A percentile compares a stretch with the other conserved stretches of the same genome.
Conservation (phyloP, 2,888 invertebrate species). For the Dinocampus coccinellae region DNA sequence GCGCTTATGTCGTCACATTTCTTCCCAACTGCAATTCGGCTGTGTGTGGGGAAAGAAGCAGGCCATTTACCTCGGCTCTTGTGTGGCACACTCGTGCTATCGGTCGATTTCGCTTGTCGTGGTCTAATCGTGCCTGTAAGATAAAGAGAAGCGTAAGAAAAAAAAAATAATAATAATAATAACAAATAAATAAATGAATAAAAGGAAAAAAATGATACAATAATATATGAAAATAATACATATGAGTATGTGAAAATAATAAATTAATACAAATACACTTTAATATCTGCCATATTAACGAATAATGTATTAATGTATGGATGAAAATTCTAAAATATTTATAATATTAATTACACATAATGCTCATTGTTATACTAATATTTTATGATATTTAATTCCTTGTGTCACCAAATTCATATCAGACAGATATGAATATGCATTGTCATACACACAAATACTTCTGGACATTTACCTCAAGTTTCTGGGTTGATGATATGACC, state of each 20-base stretch:
- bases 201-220: neutral
- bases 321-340: neutral
- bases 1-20: conserved; percentile 32
- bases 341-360: neutral
- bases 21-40: conserved; percentile 33
- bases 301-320: neutral
- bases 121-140: conserved; percentile 36
- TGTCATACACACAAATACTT: neutral
- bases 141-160: conserved; percentile 8
- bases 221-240: conserved; percentile 1
- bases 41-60: conserved; percentile 41
- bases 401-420: neutral
- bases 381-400: neutral
- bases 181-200: neutral
- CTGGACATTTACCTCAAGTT: neutral
- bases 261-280: neutral
- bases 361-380: neutral
- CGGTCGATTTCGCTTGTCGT: conserved; percentile 51
- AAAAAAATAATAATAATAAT: no score
- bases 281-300: neutral
- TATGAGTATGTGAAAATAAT: neutral
- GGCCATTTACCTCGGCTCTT: conserved; percentile 52
- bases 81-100: conserved; percentile 48
- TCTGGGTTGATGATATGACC: neutral
- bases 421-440: neutral